Evolutionary conservation across 1,140 invertebrate species (phyloP).

Genomic region (Theocolax elegans): DNA sequence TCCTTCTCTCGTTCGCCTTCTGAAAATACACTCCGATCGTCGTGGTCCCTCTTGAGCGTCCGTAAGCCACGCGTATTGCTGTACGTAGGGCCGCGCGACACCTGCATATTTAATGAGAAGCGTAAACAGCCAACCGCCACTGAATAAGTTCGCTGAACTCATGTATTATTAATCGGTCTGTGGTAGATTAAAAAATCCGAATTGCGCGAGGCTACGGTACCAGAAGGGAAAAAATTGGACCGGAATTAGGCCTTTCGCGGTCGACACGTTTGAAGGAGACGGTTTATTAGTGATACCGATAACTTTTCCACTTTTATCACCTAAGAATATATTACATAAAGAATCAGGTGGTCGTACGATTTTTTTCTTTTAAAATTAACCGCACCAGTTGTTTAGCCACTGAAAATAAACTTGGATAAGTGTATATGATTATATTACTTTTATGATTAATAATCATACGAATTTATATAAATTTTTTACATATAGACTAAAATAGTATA

Average conservation of each 20-base stretch:
- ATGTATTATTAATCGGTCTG: constrained; percentile 61
- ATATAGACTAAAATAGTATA: no score
- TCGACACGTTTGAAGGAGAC: neutral
- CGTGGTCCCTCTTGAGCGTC: no score
- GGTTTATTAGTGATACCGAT: neutral
- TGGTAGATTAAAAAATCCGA: constrained; percentile 54
- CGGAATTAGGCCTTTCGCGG: constrained; percentile 33
- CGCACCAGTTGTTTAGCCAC: no score
- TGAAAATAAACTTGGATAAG: no score
- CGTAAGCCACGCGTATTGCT: no score
- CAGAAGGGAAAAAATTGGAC: neutral
- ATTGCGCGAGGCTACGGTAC: constrained; percentile 20
- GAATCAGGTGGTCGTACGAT: no score
- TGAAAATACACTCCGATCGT: constrained; percentile 32
- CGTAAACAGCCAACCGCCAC: constrained; percentile 60
- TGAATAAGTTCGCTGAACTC: constrained; percentile 58
- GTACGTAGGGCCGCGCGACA: no score
- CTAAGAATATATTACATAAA: no score
- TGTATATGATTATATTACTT: no score
- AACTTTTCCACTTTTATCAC: neutral
- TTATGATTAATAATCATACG: no score
- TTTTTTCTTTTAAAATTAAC: no score
- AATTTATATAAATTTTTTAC: no score
- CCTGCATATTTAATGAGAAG: constrained; percentile 63
- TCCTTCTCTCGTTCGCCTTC: constrained; percentile 25